A percentile compares a stretch with the other conserved stretches of the same genome.
Evolutionary conservation across 2,888 invertebrate species (phyloP).

Genomic region (Ypsolopha scabrella): DNA sequence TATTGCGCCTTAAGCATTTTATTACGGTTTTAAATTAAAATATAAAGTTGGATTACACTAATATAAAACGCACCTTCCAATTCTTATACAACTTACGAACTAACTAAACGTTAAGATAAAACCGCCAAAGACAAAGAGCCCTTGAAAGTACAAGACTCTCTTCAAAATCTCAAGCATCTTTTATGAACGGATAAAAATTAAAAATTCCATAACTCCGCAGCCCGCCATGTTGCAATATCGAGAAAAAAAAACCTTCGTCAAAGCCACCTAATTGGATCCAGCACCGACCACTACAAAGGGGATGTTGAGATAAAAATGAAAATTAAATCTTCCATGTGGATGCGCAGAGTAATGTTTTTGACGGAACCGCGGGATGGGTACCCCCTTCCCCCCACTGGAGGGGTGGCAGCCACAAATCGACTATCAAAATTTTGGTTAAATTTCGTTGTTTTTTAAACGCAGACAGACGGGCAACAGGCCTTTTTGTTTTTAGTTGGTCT

Average conservation of each 20-base stretch:
- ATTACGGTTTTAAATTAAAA: no score
- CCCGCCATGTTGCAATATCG: constrained; percentile 10
- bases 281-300: constrained; percentile 68
- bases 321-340: constrained; percentile 71
- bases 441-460: background rate
- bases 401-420: constrained; percentile 5
- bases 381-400: constrained; percentile 14
- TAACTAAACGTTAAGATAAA: background rate
- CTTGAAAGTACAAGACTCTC: no score
- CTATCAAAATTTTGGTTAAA: background rate
- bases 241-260: constrained; percentile 26
- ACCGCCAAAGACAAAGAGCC: background rate
- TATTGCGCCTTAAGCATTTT: no score
- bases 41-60: no score
- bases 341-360: constrained; percentile 70
- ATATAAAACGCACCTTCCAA: no score
- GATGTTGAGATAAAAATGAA: constrained; percentile 72
- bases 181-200: constrained; percentile 30
- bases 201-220: constrained; percentile 61
- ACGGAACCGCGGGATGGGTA: constrained; percentile 52
- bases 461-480: background rate
- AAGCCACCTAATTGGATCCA: constrained; percentile 68
- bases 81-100: background rate
- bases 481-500: no score
- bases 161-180: background rate